phyloP scores from a whole-genome alignment of 2,113 vertebrate genomes.

The Malaclemys terrapin region DNA sequence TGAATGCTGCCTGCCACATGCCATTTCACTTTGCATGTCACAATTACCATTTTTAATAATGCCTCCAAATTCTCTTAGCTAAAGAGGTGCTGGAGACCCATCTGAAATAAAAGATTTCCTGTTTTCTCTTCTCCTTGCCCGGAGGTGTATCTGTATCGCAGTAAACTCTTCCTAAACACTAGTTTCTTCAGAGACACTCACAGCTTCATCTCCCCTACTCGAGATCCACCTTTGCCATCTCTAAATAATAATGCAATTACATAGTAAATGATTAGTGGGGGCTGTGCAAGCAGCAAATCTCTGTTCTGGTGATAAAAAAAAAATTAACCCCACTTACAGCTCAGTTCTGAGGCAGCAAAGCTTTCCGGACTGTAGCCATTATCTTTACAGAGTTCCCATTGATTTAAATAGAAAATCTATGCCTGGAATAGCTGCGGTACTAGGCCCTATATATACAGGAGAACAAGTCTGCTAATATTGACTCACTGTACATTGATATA shows the following conservation, averaged over 20 bases:
- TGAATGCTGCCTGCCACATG: slow-evolving; percentile 39
- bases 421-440: neutral
- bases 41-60: slow-evolving; percentile 42
- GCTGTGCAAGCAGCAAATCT: neutral
- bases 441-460: neutral
- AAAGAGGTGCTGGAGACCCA: slow-evolving; percentile 45
- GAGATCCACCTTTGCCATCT: slow-evolving; percentile 29
- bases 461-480: neutral
- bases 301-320: neutral
- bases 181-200: slow-evolving; percentile 51
- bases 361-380: neutral
- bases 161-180: slow-evolving; percentile 36
- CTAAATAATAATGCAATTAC: slow-evolving; percentile 40
- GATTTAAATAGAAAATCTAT: neutral
- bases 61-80: slow-evolving; percentile 39
- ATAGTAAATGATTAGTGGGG: slow-evolving; percentile 14
- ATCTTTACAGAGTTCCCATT: neutral
- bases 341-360: neutral
- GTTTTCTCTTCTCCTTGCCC: neutral
- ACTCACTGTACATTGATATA: neutral
- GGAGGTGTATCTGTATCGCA: slow-evolving; percentile 38
- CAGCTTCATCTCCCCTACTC: slow-evolving; percentile 18
- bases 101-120: slow-evolving; percentile 25
- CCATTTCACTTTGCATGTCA: slow-evolving; percentile 48
- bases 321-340: neutral